A percentile compares a stretch with the other conserved stretches of the same genome.
phyloP scores from a whole-genome alignment of 2,113 vertebrate species.

The Oenanthe oenanthe region DNA sequence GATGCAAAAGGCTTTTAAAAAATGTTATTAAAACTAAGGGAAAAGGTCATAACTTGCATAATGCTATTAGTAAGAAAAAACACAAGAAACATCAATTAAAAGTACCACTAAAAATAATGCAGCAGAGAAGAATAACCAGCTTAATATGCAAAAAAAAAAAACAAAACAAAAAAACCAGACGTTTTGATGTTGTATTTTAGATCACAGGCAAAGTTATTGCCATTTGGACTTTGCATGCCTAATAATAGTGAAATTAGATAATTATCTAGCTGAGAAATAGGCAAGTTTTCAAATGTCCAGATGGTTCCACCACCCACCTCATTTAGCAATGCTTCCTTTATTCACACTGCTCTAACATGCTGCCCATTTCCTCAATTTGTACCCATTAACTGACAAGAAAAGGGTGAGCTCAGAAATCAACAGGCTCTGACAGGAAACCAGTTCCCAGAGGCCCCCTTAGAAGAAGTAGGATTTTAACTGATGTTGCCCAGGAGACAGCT shows the following conservation, averaged over 20 bases:
- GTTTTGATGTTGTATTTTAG: background rate
- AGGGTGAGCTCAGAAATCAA: constrained; percentile 63
- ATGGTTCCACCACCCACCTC: constrained; percentile 70
- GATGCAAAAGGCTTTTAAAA: background rate
- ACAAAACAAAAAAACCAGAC: fast-evolving
- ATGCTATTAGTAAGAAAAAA: background rate
- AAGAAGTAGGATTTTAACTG: constrained; percentile 58
- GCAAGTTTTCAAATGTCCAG: constrained; percentile 72
- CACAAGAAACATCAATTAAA: background rate
- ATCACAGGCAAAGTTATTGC: constrained; percentile 4
- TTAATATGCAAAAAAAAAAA: background rate
- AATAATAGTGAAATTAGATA: constrained; percentile 67
- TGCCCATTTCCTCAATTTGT: constrained; percentile 69
- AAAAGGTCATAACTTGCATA: background rate
- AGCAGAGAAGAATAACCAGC: background rate
- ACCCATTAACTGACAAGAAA: constrained; percentile 62
- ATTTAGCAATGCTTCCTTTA: constrained; percentile 69
- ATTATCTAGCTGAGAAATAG: constrained; percentile 66
- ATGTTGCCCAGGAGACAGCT: constrained; percentile 62
- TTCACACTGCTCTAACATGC: constrained; percentile 62
- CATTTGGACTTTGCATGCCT: constrained; percentile 21
- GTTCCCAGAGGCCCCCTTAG: constrained; percentile 17
- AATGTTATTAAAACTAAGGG: background rate
- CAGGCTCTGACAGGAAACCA: constrained; percentile 62
- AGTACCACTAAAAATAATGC: background rate